These are phyloP conservation scores for Lasius fuliginosus DNA, from an alignment of 2,888 invertebrate species.

Conservation along the genomic window DNA sequence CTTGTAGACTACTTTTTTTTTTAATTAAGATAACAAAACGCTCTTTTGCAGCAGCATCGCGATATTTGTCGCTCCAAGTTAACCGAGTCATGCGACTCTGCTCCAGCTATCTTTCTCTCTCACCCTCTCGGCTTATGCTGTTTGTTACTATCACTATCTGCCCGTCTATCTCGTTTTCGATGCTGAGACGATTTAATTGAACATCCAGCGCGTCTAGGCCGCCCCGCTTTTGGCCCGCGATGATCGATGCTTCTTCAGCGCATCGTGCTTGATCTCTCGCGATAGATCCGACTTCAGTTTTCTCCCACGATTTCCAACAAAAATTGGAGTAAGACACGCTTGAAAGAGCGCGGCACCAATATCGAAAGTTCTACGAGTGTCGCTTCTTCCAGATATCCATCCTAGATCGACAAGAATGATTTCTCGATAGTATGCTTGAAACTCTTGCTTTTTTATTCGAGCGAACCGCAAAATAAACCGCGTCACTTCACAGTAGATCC, in stretches of 20 bases:
- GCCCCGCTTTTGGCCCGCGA: constrained; percentile 48
- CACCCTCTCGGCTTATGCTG: background rate
- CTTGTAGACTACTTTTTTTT: background rate
- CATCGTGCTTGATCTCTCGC: constrained; percentile 62
- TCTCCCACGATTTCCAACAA: background rate
- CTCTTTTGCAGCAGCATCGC: constrained; percentile 45
- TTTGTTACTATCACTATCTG: constrained; percentile 17
- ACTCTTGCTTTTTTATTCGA: background rate
- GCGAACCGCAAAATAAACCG: background rate
- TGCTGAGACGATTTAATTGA: constrained; percentile 67
- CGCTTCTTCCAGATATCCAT: constrained; percentile 47
- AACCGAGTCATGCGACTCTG: constrained; percentile 58
- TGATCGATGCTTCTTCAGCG: constrained; percentile 68
- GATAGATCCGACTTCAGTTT: background rate
- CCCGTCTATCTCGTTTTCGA: constrained; percentile 42
- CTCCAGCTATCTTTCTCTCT: constrained; percentile 9
- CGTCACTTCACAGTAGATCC: background rate
- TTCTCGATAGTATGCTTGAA: background rate
- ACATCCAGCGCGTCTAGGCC: constrained; percentile 56
- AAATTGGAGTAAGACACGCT: background rate
- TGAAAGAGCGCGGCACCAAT: background rate
- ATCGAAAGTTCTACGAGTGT: constrained; percentile 23
- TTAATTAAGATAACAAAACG: constrained; percentile 23
- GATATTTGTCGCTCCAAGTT: constrained; percentile 24
- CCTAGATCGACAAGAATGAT: background rate